Conservation (phyloP, 2,797 vertebrate genomes). For the Megaceryle alcyon region DNA sequence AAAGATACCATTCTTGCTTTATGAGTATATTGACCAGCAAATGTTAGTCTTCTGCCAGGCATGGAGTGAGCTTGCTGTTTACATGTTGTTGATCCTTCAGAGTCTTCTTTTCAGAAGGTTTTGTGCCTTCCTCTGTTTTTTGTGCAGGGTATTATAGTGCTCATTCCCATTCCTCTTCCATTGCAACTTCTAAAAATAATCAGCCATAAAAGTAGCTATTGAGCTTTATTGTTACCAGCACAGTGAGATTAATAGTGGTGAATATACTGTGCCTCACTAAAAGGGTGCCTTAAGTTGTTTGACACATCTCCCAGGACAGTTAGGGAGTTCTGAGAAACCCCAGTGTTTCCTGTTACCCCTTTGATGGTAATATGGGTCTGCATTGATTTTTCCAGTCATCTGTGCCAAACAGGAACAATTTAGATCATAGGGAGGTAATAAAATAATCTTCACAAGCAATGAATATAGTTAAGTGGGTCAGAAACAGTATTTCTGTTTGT, state of each 20-base stretch:
- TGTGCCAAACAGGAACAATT: constrained; percentile 67
- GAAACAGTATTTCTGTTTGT: constrained; percentile 10
- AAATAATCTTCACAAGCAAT: constrained; percentile 43
- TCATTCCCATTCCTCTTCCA: not conserved
- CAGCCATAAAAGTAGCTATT: constrained; percentile 11
- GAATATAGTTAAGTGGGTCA: not conserved
- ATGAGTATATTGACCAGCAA: no score
- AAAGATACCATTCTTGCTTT: not conserved
- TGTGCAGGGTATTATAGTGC: not conserved
- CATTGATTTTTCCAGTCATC: constrained; percentile 68
- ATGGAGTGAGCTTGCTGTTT: not conserved
- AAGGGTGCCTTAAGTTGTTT: constrained; percentile 44
- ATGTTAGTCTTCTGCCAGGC: no score
- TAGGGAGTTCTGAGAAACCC: constrained; percentile 62
- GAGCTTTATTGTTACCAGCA: constrained; percentile 47
- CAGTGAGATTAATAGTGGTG: constrained; percentile 36
- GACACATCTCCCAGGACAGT: constrained; percentile 37
- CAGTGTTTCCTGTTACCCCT: constrained; percentile 57
- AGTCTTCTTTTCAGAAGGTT: not conserved
- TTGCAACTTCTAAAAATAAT: constrained; percentile 53
- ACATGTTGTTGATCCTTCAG: not conserved
- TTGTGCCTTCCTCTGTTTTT: not conserved
- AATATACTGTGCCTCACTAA: constrained; percentile 28
- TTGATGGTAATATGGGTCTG: not conserved
- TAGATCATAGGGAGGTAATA: constrained; percentile 33